These are phyloP conservation scores for Thereuonema tuberculata DNA, from an alignment of 1,140 invertebrate species.

Conservation along the genomic window DNA sequence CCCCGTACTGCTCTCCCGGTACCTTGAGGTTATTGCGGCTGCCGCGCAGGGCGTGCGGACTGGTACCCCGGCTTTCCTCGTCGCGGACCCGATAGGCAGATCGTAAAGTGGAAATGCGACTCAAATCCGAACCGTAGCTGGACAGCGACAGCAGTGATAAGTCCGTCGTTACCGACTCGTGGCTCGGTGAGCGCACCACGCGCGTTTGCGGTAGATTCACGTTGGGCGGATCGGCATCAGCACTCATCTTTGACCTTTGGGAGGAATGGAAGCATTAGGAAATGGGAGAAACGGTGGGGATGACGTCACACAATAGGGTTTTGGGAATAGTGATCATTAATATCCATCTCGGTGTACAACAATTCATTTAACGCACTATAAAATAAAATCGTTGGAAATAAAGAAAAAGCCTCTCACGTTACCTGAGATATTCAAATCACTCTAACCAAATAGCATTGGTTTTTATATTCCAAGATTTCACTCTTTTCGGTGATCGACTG, in stretches of 20 bases:
- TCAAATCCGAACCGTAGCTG: conserved; percentile 46
- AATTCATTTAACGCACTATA: too few relatives aligned
- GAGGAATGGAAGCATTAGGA: too few relatives aligned
- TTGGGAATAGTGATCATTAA: too few relatives aligned
- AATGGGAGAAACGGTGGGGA: too few relatives aligned
- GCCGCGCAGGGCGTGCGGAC: conserved; percentile 12
- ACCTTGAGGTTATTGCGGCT: conserved; percentile 10
- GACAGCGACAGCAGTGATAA: conserved; percentile 63
- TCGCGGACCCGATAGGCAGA: neutral
- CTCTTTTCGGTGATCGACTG: too few relatives aligned
- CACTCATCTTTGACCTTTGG: neutral
- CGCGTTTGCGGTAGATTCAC: conserved; percentile 1
- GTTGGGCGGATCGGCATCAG: neutral
- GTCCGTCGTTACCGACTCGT: conserved; percentile 67
- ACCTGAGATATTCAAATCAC: too few relatives aligned
- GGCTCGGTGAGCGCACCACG: conserved; percentile 53
- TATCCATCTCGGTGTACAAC: too few relatives aligned
- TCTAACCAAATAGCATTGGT: too few relatives aligned
- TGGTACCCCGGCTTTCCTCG: neutral
- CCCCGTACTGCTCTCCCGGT: conserved; percentile 8
- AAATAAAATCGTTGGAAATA: too few relatives aligned
- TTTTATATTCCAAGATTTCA: too few relatives aligned
- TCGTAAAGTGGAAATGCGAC: conserved; percentile 9
- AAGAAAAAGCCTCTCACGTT: too few relatives aligned
- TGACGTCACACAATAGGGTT: too few relatives aligned